Conservation (phyloP, 2,888 invertebrate species). For the Ferrisia virgata region DNA sequence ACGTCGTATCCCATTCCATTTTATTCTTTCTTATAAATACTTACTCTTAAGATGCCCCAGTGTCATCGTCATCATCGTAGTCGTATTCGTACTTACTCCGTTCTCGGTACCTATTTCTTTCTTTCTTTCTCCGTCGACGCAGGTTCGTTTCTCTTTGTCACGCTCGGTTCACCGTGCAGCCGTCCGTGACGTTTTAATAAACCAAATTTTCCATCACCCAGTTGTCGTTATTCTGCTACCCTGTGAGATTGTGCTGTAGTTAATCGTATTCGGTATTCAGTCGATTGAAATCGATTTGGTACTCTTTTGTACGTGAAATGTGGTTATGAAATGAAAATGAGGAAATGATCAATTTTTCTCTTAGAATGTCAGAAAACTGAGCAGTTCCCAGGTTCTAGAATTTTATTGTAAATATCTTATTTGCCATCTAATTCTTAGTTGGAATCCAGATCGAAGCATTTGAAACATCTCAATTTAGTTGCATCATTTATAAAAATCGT, state of each 20-base stretch:
- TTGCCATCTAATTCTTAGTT: no score
- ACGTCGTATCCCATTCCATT: not conserved
- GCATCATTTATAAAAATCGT: no score
- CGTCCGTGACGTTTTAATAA: constrained; percentile 21
- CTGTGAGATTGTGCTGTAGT: not conserved
- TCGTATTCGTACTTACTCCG: no score
- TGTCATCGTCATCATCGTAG: not conserved
- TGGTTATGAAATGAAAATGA: no score
- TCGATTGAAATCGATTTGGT: not conserved
- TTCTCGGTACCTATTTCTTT: no score
- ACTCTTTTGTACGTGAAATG: no score
- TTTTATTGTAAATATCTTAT: no score
- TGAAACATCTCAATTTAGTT: no score
- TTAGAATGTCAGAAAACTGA: no score
- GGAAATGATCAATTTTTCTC: no score
- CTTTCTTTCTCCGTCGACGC: not conserved
- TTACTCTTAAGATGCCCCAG: not conserved
- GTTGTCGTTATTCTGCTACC: not conserved
- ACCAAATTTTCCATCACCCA: not conserved
- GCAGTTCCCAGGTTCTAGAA: no score
- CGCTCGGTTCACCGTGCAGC: not conserved
- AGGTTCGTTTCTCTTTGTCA: not conserved
- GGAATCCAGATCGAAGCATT: no score
- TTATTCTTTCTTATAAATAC: not conserved
- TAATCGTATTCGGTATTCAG: not conserved